These are phyloP conservation scores for Tipula unca DNA, from an alignment of 2,888 invertebrate genomes.

Conservation along the genomic window DNA sequence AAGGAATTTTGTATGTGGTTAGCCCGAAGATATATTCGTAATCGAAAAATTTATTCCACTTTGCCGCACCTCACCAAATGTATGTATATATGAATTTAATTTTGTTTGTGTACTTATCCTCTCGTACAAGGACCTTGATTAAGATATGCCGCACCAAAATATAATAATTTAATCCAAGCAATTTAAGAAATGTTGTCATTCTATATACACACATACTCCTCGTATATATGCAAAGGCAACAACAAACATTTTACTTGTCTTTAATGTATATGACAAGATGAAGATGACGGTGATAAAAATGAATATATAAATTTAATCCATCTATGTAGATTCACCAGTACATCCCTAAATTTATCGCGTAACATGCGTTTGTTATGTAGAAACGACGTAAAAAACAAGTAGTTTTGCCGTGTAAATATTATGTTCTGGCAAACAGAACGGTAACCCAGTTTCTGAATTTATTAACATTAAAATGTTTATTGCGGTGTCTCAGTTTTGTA, in stretches of 20 bases:
- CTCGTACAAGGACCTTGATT: background rate
- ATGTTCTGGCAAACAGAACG: background rate
- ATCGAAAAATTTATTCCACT: background rate
- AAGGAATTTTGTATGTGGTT: background rate
- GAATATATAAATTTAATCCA: background rate
- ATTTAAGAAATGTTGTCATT: too few relatives aligned
- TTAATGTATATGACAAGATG: background rate
- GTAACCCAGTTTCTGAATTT: too few relatives aligned
- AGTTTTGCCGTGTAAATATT: background rate
- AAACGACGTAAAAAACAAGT: too few relatives aligned
- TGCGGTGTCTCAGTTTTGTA: background rate
- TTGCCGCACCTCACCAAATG: background rate
- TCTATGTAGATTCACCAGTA: background rate
- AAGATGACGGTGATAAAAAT: background rate
- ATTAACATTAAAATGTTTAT: too few relatives aligned
- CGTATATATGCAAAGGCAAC: too few relatives aligned
- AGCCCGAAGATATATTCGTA: background rate
- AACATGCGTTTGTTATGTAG: too few relatives aligned
- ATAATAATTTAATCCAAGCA: background rate
- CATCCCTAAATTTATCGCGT: too few relatives aligned
- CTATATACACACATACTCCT: too few relatives aligned
- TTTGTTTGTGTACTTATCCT: too few relatives aligned
- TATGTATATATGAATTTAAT: too few relatives aligned
- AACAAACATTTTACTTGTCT: too few relatives aligned
- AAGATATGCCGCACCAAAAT: background rate